phyloP scores from a whole-genome alignment of 1,140 invertebrate species.

The Lycorma delicatula region DNA sequence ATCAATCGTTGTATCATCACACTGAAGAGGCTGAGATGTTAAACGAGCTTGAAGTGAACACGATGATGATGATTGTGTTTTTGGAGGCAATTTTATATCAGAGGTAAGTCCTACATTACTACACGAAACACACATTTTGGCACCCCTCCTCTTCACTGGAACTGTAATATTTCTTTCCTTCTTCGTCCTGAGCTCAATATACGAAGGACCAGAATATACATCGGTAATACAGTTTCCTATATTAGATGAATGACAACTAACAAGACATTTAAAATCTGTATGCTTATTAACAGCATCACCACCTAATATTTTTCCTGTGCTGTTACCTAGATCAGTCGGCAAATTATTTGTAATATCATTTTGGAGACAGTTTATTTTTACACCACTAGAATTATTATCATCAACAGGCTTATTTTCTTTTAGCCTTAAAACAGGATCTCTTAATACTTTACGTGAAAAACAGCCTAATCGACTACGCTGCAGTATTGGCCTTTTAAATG shows the following conservation, averaged over 20 bases:
- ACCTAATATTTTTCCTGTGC: slow-evolving; percentile 6
- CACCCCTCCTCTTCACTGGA: background rate
- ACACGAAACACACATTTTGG: background rate
- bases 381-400: background rate
- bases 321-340: background rate
- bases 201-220: background rate
- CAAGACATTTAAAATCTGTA: background rate
- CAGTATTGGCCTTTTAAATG: slow-evolving; percentile 14
- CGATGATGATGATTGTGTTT: slow-evolving; percentile 15
- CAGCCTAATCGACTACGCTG: slow-evolving; percentile 17
- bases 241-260: background rate
- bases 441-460: slow-evolving; percentile 1
- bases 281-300: background rate
- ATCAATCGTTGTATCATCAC: slow-evolving; percentile 70
- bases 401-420: background rate
- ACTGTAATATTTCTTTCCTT: background rate
- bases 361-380: background rate
- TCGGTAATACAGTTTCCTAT: background rate
- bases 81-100: background rate
- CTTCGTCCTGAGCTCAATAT: slow-evolving; percentile 2
- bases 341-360: background rate
- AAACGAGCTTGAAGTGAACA: slow-evolving; percentile 46
- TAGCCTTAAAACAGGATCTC: slow-evolving; percentile 19
- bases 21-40: slow-evolving; percentile 48
- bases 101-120: background rate